phyloP scores from a whole-genome alignment of 2,888 invertebrate species.

The Andrena camellia region DNA sequence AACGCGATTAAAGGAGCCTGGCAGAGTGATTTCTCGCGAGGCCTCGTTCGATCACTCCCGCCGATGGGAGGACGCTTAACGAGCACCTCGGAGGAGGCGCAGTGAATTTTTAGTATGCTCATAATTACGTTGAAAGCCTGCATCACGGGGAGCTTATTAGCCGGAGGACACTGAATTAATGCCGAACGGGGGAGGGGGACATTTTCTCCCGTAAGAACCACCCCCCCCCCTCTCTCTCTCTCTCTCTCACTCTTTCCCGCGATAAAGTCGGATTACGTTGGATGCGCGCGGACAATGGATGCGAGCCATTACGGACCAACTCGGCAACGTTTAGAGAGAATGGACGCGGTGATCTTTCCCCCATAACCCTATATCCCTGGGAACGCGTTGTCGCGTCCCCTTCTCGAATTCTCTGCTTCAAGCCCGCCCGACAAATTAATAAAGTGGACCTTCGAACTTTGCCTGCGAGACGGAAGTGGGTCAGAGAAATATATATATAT shows the following conservation, averaged over 20 bases:
- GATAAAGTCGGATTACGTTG: slow-evolving; percentile 35
- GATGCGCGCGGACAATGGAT: slow-evolving; percentile 31
- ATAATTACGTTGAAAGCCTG: slow-evolving; percentile 21
- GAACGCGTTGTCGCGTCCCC: background rate
- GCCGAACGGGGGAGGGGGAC: background rate
- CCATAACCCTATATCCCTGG: background rate
- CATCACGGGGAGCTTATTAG: slow-evolving; percentile 24
- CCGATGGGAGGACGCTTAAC: background rate
- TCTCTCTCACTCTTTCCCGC: background rate
- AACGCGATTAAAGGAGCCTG: background rate
- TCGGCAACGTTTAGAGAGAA: background rate
- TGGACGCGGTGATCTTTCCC: background rate
- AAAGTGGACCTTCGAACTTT: slow-evolving; percentile 16
- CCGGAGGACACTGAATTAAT: slow-evolving; percentile 6
- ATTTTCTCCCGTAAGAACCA: background rate
- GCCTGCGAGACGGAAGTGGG: background rate
- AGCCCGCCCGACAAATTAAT: background rate
- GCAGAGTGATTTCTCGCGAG: background rate
- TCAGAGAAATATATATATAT: background rate
- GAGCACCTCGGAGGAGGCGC: background rate
- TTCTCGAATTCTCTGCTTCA: background rate
- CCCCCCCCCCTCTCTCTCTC: no score
- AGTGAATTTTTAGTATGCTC: slow-evolving; percentile 13
- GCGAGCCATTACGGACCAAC: slow-evolving; percentile 19
- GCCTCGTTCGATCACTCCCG: background rate